A percentile compares a stretch with the other conserved stretches of the same genome.
Evolutionary conservation across 2,888 invertebrate species (phyloP).

Genomic region (Mylabris sibirica): DNA sequence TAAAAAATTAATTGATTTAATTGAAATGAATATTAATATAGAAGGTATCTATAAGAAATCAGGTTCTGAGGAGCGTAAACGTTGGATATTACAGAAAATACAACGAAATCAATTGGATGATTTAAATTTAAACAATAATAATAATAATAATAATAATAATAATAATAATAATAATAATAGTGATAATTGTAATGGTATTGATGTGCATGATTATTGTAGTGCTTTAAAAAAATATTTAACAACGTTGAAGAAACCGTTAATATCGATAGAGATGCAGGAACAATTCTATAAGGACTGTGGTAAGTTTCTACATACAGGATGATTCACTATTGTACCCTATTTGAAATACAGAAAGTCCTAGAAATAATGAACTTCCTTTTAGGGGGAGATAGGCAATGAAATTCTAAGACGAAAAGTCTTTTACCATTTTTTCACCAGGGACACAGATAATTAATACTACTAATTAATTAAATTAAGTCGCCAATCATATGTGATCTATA

Average conservation of each 20-base stretch:
- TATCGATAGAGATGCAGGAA: conserved; percentile 69
- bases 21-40: conserved; percentile 71
- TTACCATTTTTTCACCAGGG: no score
- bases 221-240: conserved; percentile 91
- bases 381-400: no score
- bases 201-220: conserved; percentile 90
- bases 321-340: no score
- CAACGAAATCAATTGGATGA: conserved; percentile 48
- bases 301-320: conserved; percentile 63
- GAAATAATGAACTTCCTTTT: no score
- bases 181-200: conserved; percentile 57
- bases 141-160: conserved; percentile 1
- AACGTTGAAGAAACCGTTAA: conserved; percentile 86
- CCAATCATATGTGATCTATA: no score
- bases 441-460: no score
- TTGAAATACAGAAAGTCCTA: no score
- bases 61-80: conserved; percentile 73
- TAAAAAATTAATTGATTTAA: conserved; percentile 76
- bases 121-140: conserved; percentile 26
- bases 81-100: conserved; percentile 43
- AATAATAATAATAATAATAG: neutral
- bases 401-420: no score
- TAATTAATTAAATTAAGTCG: no score
- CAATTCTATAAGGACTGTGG: conserved; percentile 62
- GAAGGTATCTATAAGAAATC: conserved; percentile 85